A percentile compares a stretch with the other conserved stretches of the same genome.
phyloP scores from a whole-genome alignment of 92 coral and sea anemone species.

The Umimayanthus chanpuru region DNA sequence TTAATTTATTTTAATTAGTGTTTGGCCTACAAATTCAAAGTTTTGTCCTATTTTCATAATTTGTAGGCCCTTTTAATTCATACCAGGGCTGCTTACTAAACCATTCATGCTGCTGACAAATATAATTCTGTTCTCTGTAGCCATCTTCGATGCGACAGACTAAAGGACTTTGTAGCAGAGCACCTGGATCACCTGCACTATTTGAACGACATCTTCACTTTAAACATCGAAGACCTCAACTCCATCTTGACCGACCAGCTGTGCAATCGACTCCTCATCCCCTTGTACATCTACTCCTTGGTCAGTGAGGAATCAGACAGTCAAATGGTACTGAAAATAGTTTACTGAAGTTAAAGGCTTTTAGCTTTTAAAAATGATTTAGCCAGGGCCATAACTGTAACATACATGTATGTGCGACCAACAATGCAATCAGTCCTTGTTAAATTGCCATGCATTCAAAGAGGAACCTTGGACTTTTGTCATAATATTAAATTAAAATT shows the following conservation, averaged over 20 bases:
- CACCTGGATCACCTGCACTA: constrained; percentile 96
- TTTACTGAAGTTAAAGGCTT: background rate
- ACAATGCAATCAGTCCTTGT: too few species aligned
- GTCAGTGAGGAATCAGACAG: constrained; percentile 60
- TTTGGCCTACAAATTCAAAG: too few species aligned
- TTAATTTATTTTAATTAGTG: too few species aligned
- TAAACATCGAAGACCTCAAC: constrained; percentile 86
- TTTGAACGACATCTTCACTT: constrained; percentile 82
- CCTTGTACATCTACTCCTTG: constrained; percentile 89
- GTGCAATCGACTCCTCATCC: constrained; percentile 85
- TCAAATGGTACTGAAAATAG: constrained; percentile 55
- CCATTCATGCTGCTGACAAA: background rate
- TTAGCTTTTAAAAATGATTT: background rate
- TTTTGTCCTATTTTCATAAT: too few species aligned
- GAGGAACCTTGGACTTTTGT: too few species aligned
- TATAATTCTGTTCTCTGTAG: constrained; percentile 46
- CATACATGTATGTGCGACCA: too few species aligned
- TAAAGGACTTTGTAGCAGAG: constrained; percentile 94
- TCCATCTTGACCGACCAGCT: constrained; percentile 86
- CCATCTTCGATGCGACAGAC: constrained; percentile 89
- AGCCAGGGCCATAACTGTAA: background rate
- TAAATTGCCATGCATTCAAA: too few species aligned
- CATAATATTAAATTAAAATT: too few species aligned
- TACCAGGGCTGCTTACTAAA: background rate
- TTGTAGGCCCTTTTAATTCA: too few species aligned